phyloP scores from a whole-genome alignment of 2,113 vertebrate species.

The Sylvietta virens region DNA sequence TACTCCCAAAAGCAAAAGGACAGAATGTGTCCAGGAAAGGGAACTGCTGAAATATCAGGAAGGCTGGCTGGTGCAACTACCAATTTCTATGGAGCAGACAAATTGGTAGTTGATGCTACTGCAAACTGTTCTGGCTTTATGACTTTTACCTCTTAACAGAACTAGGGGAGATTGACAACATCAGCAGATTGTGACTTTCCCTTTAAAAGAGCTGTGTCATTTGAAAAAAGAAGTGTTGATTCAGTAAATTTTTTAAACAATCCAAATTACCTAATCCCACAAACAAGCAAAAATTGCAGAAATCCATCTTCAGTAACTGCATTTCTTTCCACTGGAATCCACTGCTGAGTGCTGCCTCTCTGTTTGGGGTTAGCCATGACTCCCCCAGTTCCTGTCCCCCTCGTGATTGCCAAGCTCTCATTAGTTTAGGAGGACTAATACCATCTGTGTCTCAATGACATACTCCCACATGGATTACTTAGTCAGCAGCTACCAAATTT shows the following conservation, averaged over 20 bases:
- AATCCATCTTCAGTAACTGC: neutral
- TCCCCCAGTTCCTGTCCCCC: neutral
- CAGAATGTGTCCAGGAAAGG: neutral
- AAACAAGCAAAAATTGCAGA: neutral
- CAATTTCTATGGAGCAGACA: neutral
- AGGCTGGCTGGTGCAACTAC: neutral
- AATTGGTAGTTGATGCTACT: neutral
- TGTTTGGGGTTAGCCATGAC: neutral
- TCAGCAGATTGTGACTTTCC: neutral
- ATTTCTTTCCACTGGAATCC: neutral
- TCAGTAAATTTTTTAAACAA: neutral
- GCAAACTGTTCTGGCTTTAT: neutral
- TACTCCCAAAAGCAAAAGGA: neutral
- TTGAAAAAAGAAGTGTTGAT: neutral
- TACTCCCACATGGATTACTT: constrained; percentile 18
- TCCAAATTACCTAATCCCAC: neutral
- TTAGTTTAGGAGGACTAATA: constrained; percentile 36
- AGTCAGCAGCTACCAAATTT: constrained; percentile 19
- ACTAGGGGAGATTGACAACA: neutral
- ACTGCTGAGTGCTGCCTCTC: neutral
- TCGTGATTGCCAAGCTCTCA: neutral
- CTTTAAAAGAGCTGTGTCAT: neutral
- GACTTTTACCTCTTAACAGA: neutral
- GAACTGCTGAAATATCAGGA: neutral
- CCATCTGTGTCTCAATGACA: constrained; percentile 40